A percentile compares a stretch with the other conserved stretches of the same genome.
phyloP scores from a whole-genome alignment of 2,888 invertebrate species.

The Platycheirus albimanus region DNA sequence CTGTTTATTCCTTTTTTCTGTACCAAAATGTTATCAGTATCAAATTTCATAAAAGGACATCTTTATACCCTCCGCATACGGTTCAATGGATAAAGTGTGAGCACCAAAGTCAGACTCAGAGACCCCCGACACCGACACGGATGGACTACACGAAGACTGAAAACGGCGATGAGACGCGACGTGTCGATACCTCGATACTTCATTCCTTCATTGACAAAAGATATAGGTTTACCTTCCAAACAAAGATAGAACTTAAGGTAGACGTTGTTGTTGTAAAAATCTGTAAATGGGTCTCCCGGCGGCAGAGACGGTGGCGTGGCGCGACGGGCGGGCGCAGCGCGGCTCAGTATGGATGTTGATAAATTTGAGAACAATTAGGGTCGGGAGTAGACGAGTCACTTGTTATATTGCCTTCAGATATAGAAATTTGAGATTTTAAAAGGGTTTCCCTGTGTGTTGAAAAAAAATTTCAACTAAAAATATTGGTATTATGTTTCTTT shows the following conservation, averaged over 20 bases:
- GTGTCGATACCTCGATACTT: slow-evolving; percentile 30
- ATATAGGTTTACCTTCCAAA: not conserved
- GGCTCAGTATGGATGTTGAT: slow-evolving; percentile 15
- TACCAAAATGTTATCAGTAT: slow-evolving; percentile 31
- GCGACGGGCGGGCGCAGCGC: too few species aligned
- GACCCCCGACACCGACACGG: slow-evolving; percentile 35
- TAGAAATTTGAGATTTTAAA: slow-evolving; percentile 37
- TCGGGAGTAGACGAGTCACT: slow-evolving; percentile 26
- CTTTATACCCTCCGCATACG: slow-evolving; percentile 4
- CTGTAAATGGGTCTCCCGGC: slow-evolving; percentile 30
- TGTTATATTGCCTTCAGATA: slow-evolving; percentile 31
- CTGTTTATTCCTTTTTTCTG: slow-evolving; percentile 16
- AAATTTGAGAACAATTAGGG: slow-evolving; percentile 38
- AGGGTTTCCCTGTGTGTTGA: slow-evolving; percentile 16
- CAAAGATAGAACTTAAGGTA: not conserved
- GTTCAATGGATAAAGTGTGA: slow-evolving; percentile 22
- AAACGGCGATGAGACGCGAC: not conserved
- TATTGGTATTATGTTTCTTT: slow-evolving; percentile 32
- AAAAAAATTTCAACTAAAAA: slow-evolving; percentile 6
- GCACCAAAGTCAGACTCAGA: slow-evolving; percentile 17
- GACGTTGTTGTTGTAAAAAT: slow-evolving; percentile 8
- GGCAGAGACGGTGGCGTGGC: too few species aligned
- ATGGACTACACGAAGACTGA: not conserved
- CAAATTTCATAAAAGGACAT: slow-evolving; percentile 34
- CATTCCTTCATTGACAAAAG: slow-evolving; percentile 37